Conservation (phyloP, 2,888 invertebrate genomes). For the Dolichopus griseipennis region DNA sequence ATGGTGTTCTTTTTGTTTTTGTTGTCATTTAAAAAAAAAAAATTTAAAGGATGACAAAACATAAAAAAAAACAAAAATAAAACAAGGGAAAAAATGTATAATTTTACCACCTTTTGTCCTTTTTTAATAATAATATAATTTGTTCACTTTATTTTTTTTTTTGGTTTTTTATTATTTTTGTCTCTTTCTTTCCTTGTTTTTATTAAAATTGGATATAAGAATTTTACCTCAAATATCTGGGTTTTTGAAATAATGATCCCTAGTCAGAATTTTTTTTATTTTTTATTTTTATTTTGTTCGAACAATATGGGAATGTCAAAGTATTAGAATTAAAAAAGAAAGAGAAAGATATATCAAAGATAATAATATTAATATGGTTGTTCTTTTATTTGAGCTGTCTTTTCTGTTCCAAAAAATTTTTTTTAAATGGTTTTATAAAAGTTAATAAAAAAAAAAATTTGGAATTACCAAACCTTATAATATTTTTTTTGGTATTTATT, state of each 20-base stretch:
- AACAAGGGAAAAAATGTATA: neutral
- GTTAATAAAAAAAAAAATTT: neutral
- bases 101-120: constrained; percentile 4
- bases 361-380: no score
- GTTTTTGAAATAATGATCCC: neutral
- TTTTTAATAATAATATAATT: neutral
- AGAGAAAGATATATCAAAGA: no score
- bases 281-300: neutral
- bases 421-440: neutral
- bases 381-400: neutral
- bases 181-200: no score
- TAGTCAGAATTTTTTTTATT: no score
- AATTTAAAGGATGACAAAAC: no score
- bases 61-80: no score
- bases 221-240: neutral
- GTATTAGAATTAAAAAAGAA: no score
- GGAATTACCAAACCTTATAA: neutral
- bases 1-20: no score
- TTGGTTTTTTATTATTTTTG: no score
- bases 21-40: neutral
- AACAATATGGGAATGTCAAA: no score
- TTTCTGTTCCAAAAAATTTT: neutral
- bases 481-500: neutral
- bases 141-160: neutral
- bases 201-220: neutral